Conservation (phyloP, 35 echinoderm and acorn worm species). For the Heliocidaris tuberculata region DNA sequence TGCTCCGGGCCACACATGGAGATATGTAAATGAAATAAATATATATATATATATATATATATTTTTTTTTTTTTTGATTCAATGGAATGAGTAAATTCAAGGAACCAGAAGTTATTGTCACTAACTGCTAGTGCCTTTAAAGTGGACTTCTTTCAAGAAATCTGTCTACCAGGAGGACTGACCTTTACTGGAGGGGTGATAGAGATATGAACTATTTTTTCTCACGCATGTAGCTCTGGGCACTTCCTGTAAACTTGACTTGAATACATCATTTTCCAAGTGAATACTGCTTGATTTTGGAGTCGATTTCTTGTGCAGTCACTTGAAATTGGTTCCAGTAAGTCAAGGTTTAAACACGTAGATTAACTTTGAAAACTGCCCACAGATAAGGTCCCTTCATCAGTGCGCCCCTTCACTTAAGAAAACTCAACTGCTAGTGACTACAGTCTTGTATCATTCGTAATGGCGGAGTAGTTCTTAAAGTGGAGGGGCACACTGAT, state of each 20-base stretch:
- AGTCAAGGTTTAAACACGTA: not conserved
- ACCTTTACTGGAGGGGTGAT: not conserved
- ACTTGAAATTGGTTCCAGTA: not conserved
- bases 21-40: not conserved
- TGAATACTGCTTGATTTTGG: not conserved
- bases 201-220: not conserved
- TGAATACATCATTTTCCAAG: not conserved
- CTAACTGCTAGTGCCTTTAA: not conserved
- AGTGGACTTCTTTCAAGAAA: not conserved
- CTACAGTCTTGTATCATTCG: too few relatives aligned
- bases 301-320: not conserved
- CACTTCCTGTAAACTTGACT: not conserved
- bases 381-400: too few relatives aligned
- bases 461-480: too few relatives aligned
- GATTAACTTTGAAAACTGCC: too few relatives aligned
- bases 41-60: too few relatives aligned
- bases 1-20: too few relatives aligned
- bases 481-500: too few relatives aligned
- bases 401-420: too few relatives aligned
- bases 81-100: not conserved
- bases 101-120: not conserved
- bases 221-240: not conserved
- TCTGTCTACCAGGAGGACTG: not conserved
- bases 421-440: too few relatives aligned
- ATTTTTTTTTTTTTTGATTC: too few relatives aligned